These are phyloP conservation scores for Dolichallabes microphthalmus DNA, from an alignment of 2,113 vertebrate species.

Conservation along the genomic window DNA sequence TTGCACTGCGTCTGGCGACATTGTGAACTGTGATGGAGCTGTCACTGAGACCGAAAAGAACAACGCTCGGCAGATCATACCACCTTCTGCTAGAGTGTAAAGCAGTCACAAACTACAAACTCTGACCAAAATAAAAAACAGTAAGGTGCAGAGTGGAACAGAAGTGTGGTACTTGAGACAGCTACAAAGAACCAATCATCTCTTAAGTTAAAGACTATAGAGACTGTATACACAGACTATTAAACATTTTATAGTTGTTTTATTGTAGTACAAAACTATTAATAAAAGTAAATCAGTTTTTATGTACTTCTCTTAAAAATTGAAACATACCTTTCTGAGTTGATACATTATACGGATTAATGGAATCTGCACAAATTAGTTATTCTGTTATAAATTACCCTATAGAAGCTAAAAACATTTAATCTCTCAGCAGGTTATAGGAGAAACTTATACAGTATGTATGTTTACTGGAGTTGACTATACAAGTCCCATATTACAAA, in stretches of 20 bases:
- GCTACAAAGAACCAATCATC: not conserved
- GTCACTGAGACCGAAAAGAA: slow-evolving; percentile 24
- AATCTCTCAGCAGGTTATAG: not conserved
- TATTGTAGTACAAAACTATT: not conserved
- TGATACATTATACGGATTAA: not conserved
- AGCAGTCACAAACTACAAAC: not conserved
- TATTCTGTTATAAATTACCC: not conserved
- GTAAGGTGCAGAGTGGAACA: not conserved
- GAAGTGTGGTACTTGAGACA: not conserved
- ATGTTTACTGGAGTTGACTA: not conserved
- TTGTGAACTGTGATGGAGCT: slow-evolving; percentile 39
- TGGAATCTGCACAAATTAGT: not conserved
- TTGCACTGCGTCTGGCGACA: slow-evolving; percentile 55
- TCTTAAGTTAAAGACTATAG: not conserved
- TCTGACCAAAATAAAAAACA: not conserved
- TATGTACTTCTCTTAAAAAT: not conserved
- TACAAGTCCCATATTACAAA: not conserved
- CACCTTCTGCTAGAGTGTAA: not conserved
- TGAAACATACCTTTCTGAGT: not conserved
- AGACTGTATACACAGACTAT: not conserved
- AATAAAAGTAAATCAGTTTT: not conserved
- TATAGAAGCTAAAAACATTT: not conserved
- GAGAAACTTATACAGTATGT: no score
- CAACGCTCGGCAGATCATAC: not conserved
- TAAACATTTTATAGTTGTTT: not conserved